phyloP scores from a whole-genome alignment of 2,888 invertebrate species.

The Sinelater perroti region DNA sequence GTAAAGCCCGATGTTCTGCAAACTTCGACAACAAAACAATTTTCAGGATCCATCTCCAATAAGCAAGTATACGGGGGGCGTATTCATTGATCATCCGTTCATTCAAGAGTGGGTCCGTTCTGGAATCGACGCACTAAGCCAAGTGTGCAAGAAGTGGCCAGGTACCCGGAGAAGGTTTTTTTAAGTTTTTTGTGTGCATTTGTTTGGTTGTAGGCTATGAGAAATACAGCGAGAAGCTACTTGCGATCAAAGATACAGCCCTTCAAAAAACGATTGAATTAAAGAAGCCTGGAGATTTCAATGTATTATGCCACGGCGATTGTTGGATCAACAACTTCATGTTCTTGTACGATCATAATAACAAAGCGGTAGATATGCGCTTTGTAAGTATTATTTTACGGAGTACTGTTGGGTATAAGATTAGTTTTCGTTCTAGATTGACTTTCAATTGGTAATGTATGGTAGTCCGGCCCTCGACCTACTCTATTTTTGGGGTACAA shows the following conservation, averaged over 20 bases:
- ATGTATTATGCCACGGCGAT: constrained; percentile 65
- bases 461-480: constrained; percentile 60
- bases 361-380: constrained; percentile 55
- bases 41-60: constrained; percentile 50
- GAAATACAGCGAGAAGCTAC: constrained; percentile 58
- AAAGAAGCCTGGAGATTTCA: constrained; percentile 51
- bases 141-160: constrained; percentile 59
- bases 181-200: neutral
- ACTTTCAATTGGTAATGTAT: constrained; percentile 60
- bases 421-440: constrained; percentile 54
- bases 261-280: constrained; percentile 46
- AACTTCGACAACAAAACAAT: no score
- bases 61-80: constrained; percentile 45
- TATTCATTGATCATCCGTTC: constrained; percentile 46
- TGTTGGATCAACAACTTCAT: constrained; percentile 45
- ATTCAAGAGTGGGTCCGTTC: constrained; percentile 45
- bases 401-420: neutral
- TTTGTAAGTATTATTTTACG: constrained; percentile 53
- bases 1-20: no score
- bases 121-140: constrained; percentile 51
- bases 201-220: constrained; percentile 52
- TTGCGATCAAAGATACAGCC: constrained; percentile 50
- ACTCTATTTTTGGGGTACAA: constrained; percentile 60
- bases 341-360: constrained; percentile 59
- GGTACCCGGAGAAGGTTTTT: constrained; percentile 44